Conservation (phyloP, 2,888 invertebrate genomes). For the Mimumesa dahlbomi region DNA sequence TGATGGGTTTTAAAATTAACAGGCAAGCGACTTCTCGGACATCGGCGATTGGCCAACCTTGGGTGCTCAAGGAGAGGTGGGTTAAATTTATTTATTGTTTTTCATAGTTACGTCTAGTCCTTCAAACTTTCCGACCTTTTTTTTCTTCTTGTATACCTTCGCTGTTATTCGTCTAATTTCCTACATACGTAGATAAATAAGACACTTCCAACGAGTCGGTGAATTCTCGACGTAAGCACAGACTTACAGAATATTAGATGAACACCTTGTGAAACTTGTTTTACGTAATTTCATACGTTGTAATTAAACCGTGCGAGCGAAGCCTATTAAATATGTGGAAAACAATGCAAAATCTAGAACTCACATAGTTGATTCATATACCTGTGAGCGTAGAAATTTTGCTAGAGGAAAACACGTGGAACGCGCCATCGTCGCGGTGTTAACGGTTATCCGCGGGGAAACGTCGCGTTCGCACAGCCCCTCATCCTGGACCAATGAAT, state of each 20-base stretch:
- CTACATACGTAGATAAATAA: no score
- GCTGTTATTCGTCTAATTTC: no score
- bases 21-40: slow-evolving; percentile 94
- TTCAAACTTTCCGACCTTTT: not conserved
- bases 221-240: no score
- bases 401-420: slow-evolving; percentile 67
- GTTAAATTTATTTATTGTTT: slow-evolving; percentile 56
- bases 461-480: slow-evolving; percentile 32
- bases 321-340: not conserved
- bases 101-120: not conserved
- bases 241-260: not conserved
- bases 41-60: slow-evolving; percentile 96
- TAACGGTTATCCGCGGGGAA: not conserved
- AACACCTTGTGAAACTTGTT: no score
- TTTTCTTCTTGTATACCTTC: not conserved
- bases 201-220: no score
- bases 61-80: slow-evolving; percentile 85
- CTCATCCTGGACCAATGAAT: not conserved
- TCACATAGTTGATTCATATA: slow-evolving; percentile 55
- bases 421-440: slow-evolving; percentile 9
- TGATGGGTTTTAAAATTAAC: slow-evolving; percentile 60
- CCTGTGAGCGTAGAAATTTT: slow-evolving; percentile 75
- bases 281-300: no score
- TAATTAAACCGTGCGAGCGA: no score
- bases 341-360: slow-evolving; percentile 74